Conservation (phyloP, 1,140 invertebrate species). For the Nixonia krombeini region DNA sequence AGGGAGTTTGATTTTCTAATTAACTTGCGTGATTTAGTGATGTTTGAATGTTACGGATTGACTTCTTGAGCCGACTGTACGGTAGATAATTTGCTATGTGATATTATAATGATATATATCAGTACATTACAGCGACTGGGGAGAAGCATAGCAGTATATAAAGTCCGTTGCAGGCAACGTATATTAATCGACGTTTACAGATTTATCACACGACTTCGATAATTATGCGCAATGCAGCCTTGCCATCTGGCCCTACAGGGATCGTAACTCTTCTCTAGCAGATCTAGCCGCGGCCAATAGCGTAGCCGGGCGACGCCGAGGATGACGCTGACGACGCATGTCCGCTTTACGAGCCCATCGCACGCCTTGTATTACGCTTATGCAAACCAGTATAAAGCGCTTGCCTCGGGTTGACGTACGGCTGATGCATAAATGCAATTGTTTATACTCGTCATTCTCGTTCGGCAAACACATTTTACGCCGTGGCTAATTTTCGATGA, state of each 20-base stretch:
- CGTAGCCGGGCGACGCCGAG: slow-evolving; percentile 23
- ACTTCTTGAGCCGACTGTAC: slow-evolving; percentile 10
- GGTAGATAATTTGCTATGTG: slow-evolving; percentile 30
- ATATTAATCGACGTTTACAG: slow-evolving; percentile 40
- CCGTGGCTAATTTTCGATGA: no score
- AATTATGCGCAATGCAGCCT: slow-evolving; percentile 45
- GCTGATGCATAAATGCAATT: slow-evolving; percentile 35
- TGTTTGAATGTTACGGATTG: neutral
- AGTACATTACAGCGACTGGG: slow-evolving; percentile 19
- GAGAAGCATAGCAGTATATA: slow-evolving; percentile 23
- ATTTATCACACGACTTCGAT: slow-evolving; percentile 46
- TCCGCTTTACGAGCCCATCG: slow-evolving; percentile 33
- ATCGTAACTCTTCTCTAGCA: slow-evolving; percentile 42
- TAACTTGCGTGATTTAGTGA: no score
- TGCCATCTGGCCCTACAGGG: slow-evolving; percentile 42
- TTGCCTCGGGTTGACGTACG: slow-evolving; percentile 25
- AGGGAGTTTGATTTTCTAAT: no score
- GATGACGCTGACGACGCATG: slow-evolving; percentile 38
- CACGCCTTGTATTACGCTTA: slow-evolving; percentile 9
- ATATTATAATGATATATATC: slow-evolving; percentile 43
- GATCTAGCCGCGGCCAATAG: slow-evolving; percentile 29
- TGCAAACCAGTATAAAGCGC: slow-evolving; percentile 14
- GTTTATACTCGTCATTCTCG: slow-evolving; percentile 25
- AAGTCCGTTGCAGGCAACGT: slow-evolving; percentile 20
- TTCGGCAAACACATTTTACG: slow-evolving; percentile 8